These are phyloP conservation scores for Penaeus indicus DNA, from an alignment of 1,140 invertebrate genomes.

Conservation along the genomic window DNA sequence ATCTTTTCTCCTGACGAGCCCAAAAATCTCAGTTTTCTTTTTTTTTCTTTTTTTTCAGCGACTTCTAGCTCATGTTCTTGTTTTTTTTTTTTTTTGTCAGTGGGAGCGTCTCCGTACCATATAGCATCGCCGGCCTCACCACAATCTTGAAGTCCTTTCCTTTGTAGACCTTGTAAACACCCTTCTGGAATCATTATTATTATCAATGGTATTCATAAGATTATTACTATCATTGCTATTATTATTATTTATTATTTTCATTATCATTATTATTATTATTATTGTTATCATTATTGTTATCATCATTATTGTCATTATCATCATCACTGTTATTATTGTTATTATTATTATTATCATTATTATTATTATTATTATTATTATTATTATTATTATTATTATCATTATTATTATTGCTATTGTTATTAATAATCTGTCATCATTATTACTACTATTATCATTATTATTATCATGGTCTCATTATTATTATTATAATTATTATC, in stretches of 20 bases:
- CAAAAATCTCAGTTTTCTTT: too few species aligned
- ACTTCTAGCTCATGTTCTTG: background rate
- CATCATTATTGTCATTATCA: constrained; percentile 14
- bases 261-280: constrained; percentile 14
- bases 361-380: too few species aligned
- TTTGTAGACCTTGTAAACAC: background rate
- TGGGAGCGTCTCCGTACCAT: too few species aligned
- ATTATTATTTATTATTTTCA: too few species aligned
- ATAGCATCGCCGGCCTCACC: background rate
- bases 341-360: too few species aligned
- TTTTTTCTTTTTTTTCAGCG: too few species aligned
- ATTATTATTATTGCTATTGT: constrained; percentile 2
- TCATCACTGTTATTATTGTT: constrained; percentile 14
- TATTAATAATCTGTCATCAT: too few species aligned
- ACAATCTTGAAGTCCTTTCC: too few species aligned
- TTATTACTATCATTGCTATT: constrained; percentile 14
- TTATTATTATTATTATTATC: too few species aligned
- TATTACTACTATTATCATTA: too few species aligned
- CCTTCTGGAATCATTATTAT: background rate
- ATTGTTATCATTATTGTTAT: constrained; percentile 14
- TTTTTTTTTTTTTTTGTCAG: background rate
- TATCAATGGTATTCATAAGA: background rate
- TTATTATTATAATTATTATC: too few species aligned
- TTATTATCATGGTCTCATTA: background rate
- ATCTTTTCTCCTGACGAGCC: too few species aligned